Percentiles rank a stretch among this genome's conserved stretches.
phyloP scores from a whole-genome alignment of 2,113 vertebrate genomes.

The Ptilorrhoa leucosticta region DNA sequence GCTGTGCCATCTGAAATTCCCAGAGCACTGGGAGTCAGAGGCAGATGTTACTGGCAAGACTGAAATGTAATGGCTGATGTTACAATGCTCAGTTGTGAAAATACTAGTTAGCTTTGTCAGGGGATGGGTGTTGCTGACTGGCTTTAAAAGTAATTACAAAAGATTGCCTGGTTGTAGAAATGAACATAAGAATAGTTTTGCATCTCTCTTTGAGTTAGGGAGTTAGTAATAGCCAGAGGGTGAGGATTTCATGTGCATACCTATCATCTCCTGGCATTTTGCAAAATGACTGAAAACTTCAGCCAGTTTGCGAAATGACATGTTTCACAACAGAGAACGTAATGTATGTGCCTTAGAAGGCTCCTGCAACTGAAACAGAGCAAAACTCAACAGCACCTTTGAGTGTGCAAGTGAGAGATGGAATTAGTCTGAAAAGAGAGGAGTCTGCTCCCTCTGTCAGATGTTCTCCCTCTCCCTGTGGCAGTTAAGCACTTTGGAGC shows the following conservation, averaged over 20 bases:
- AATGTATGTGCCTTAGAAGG: background rate
- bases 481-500: background rate
- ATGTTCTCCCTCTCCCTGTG: background rate
- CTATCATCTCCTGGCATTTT: conserved; percentile 12
- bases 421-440: background rate
- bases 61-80: background rate
- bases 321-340: conserved; percentile 1
- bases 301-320: background rate
- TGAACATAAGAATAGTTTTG: background rate
- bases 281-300: conserved; percentile 37
- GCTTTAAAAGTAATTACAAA: conserved; percentile 8
- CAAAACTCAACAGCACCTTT: background rate
- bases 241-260: background rate
- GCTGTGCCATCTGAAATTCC: background rate
- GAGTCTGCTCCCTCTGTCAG: background rate
- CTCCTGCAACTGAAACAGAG: background rate
- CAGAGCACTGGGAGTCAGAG: background rate
- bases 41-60: background rate
- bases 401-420: background rate
- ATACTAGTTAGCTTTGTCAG: background rate
- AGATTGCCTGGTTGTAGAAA: background rate
- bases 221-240: conserved; percentile 23
- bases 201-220: background rate
- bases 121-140: background rate
- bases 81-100: background rate